Evolutionary conservation across 2,888 invertebrate genomes (phyloP).

Genomic region (Drosophila pegasa): DNA sequence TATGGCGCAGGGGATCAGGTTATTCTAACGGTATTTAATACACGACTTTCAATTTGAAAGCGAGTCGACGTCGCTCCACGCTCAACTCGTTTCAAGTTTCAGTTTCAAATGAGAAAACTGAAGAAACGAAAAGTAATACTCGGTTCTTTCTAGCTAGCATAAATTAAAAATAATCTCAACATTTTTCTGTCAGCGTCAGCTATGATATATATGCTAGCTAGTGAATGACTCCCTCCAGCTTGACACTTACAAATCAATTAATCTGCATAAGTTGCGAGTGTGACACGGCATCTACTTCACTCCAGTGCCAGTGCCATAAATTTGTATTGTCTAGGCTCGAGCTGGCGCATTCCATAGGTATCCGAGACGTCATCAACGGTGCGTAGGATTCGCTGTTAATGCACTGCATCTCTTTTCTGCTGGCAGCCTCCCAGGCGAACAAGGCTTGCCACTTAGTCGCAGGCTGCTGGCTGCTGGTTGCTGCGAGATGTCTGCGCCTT

Average conservation of each 20-base stretch:
- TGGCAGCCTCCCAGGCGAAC: constrained; percentile 30
- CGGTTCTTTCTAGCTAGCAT: too few relatives aligned
- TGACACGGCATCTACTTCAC: not conserved
- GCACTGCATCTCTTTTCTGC: constrained; percentile 35
- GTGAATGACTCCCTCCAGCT: constrained; percentile 20
- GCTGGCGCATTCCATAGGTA: constrained; percentile 30
- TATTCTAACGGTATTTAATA: constrained; percentile 14
- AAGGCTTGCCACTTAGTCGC: constrained; percentile 24
- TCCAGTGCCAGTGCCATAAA: constrained; percentile 43
- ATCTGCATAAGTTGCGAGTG: not conserved
- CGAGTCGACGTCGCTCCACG: too few relatives aligned
- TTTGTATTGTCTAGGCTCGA: constrained; percentile 36
- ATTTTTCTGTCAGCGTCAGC: not conserved
- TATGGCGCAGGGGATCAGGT: constrained; percentile 2
- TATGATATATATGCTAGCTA: constrained; percentile 30
- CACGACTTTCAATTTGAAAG: constrained; percentile 19
- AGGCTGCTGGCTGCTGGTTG: constrained; percentile 21
- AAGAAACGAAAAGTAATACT: not conserved
- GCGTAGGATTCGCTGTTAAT: constrained; percentile 65
- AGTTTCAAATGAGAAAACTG: not conserved
- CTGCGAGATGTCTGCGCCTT: constrained; percentile 57
- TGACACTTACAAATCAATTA: constrained; percentile 2
- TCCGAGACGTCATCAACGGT: constrained; percentile 21
- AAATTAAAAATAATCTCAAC: too few relatives aligned
- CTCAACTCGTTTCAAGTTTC: constrained; percentile 12